Evolutionary conservation across 1,140 invertebrate species (phyloP).

Genomic region (Platyura marginata): DNA sequence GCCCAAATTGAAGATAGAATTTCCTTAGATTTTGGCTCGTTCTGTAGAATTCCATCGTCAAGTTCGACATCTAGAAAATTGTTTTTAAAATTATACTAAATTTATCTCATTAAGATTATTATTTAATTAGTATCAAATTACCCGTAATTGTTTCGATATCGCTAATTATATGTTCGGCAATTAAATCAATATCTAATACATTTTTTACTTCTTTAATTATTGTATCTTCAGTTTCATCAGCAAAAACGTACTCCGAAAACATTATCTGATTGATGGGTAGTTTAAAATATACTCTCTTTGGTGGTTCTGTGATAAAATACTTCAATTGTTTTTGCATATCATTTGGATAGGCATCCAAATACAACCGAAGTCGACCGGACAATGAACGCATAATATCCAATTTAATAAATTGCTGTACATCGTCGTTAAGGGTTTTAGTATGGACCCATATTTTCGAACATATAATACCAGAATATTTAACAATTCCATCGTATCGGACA

Average conservation of each 20-base stretch:
- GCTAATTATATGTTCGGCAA: conserved; percentile 11
- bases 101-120: too few relatives aligned
- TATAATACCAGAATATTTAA: conserved; percentile 16
- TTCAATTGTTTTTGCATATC: conserved; percentile 12
- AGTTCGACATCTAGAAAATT: too few relatives aligned
- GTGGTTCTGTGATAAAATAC: conserved; percentile 18
- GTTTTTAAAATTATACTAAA: too few relatives aligned
- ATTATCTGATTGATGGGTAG: conserved; percentile 5
- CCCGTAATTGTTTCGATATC: conserved; percentile 18
- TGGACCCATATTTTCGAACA: conserved; percentile 16
- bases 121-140: too few relatives aligned
- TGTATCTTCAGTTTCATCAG: conserved; percentile 19
- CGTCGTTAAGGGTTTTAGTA: conserved; percentile 14
- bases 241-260: conserved; percentile 22
- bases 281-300: conserved; percentile 17
- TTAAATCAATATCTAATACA: conserved; percentile 17
- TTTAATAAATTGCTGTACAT: conserved; percentile 18
- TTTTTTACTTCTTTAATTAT: conserved; percentile 19
- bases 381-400: conserved; percentile 20
- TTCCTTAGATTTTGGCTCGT: too few relatives aligned
- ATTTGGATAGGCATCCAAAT: conserved; percentile 22
- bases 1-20: too few relatives aligned
- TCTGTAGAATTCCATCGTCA: too few relatives aligned
- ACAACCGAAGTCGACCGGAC: conserved; percentile 19
- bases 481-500: conserved; percentile 15